phyloP scores from a whole-genome alignment of 2,113 vertebrate genomes.

The Cranoglanis bouderius region DNA sequence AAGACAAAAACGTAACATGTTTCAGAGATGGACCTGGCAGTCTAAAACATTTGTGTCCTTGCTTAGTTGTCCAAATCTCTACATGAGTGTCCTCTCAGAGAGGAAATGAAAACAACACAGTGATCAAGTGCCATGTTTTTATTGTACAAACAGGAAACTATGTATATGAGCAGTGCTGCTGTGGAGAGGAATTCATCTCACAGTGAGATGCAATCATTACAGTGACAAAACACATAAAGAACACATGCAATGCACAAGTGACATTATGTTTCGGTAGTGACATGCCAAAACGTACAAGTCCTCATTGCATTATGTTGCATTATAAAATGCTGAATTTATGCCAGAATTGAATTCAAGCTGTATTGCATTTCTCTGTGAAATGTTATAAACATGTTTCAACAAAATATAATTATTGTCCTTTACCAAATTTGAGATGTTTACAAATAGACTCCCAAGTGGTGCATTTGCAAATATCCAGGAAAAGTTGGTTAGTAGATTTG shows the following conservation, averaged over 20 bases:
- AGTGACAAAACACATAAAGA: not conserved
- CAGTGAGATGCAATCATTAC: not conserved
- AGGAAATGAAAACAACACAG: not conserved
- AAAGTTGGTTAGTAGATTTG: not conserved
- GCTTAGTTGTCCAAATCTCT: not conserved
- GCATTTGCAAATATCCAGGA: not conserved
- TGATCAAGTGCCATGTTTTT: slow-evolving; percentile 27
- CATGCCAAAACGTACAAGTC: not conserved
- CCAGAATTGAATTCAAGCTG: not conserved
- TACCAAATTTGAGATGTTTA: not conserved
- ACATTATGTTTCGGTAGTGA: not conserved
- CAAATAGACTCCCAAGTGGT: not conserved
- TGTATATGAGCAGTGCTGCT: slow-evolving; percentile 6
- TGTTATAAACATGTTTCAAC: not conserved
- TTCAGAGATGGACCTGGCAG: not conserved
- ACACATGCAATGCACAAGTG: not conserved
- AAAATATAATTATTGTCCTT: not conserved
- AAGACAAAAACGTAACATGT: not conserved
- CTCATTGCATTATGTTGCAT: not conserved
- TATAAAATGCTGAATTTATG: not conserved
- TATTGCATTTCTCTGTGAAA: not conserved
- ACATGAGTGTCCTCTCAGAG: not conserved
- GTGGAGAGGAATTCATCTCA: slow-evolving; percentile 10
- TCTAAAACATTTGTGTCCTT: not conserved
- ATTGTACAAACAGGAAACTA: slow-evolving; percentile 28